Base-by-base conservation (phyloP, 2,797 vertebrate genomes). In the Holocentrus rufus region DNA sequence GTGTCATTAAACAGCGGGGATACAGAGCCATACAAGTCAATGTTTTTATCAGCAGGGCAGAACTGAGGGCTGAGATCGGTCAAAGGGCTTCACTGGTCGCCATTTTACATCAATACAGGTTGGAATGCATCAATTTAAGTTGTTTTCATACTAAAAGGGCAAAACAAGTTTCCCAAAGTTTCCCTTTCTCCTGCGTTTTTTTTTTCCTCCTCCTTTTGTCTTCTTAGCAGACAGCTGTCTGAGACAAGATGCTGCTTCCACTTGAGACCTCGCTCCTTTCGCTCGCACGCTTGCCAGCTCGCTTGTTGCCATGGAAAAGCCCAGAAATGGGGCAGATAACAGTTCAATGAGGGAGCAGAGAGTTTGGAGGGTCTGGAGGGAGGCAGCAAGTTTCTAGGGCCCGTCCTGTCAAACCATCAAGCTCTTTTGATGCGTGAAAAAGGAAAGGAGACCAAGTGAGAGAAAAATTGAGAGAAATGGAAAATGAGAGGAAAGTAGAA, bases 351-450 rank as follows among this genome's bases (percentile, higher is more conserved):
- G 91, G 88, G 89, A 92, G 89, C 87, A 77, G 91, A 93, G 88
- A 92, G 82, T 90, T 80, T 61, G 87, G 83, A 87, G 74, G 78
- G 89, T 92, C 90, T 92, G 85, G 77, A 79, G 91, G 91, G 91
- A 91, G 82, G 71, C 60, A 61, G 81, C 73, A 74, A 83, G 88
- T 89, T 92, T 92, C 90, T 27, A 76, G 86, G 90, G 90, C 91
- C 89, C 73, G 39, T 92, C 89, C 90, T 92, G 93, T 94, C 93
- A 94, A 93, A 86, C 88, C 88, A 84, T 92, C 91, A 90, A 81
- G 74, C 83, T 86, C 88, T 88, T 93, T 92, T 94, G 91, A 93
- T 89, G 91, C 76, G 44, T 87, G 84, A 76, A 88, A 90, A 82
- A 20, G 75, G 83, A 79, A 73, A 74, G 72, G 71, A 84, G 64